Evolutionary conservation across 2,888 invertebrate genomes (phyloP).

Genomic region (Salticus scenicus): DNA sequence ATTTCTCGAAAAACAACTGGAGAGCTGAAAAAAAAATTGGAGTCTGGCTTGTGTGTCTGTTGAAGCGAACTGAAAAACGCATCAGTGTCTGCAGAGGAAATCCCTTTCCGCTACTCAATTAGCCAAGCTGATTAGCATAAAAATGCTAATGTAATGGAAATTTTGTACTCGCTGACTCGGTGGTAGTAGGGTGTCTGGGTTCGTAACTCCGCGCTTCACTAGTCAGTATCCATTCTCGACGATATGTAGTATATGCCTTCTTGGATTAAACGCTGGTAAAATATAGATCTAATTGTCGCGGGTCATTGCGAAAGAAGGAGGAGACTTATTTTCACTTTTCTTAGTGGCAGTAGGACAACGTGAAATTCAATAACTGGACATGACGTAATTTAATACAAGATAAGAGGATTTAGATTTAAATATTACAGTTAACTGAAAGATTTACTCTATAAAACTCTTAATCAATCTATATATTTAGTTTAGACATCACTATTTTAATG

Average conservation of each 20-base stretch:
- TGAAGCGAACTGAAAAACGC: constrained; percentile 26
- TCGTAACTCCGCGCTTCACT: neutral
- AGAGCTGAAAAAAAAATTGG: neutral
- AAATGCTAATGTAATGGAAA: constrained; percentile 68
- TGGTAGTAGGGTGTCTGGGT: neutral
- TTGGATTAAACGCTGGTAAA: neutral
- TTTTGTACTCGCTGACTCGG: constrained; percentile 63
- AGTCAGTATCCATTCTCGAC: neutral
- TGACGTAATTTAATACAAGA: too few species aligned
- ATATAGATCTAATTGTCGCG: neutral
- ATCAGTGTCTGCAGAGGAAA: constrained; percentile 40
- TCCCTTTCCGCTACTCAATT: constrained; percentile 64
- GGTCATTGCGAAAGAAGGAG: neutral
- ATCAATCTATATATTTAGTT: too few species aligned
- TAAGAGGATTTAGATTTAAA: too few species aligned
- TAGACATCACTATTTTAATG: too few species aligned
- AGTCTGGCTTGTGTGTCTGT: neutral
- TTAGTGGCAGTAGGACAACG: too few species aligned
- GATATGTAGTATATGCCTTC: neutral
- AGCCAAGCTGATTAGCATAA: constrained; percentile 64
- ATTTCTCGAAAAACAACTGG: neutral
- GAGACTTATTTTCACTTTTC: neutral
- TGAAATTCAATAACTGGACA: too few species aligned
- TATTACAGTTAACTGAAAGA: too few species aligned
- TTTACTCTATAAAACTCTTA: too few species aligned